A percentile compares a stretch with the other conserved stretches of the same genome.
Evolutionary conservation across 2,113 vertebrate species (phyloP).

Genomic region (Xiphorhynchus elegans): DNA sequence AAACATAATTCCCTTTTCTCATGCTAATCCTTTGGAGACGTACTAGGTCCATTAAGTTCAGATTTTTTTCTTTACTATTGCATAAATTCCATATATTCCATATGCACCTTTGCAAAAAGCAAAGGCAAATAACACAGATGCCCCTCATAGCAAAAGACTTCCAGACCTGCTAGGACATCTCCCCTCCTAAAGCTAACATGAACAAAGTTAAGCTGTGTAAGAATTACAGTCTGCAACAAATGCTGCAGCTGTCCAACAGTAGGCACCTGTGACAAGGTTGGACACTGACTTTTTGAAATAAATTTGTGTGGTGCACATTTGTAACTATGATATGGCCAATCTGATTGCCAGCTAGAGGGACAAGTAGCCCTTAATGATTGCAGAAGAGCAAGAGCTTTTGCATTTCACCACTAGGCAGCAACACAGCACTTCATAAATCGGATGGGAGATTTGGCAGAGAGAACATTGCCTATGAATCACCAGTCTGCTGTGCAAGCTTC

Average conservation of each 20-base stretch:
- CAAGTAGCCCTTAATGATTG: not conserved
- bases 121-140: not conserved
- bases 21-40: not conserved
- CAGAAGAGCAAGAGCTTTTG: not conserved
- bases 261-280: not conserved
- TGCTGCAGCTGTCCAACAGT: not conserved
- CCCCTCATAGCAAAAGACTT: not conserved
- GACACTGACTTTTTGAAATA: not conserved
- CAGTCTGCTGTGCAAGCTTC: not conserved
- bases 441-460: not conserved
- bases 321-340: not conserved
- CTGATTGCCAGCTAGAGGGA: not conserved
- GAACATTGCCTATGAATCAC: not conserved
- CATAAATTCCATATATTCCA: not conserved
- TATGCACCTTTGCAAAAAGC: not conserved
- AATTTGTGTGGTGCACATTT: not conserved
- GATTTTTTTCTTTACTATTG: not conserved
- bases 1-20: not conserved
- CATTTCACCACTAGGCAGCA: slow-evolving; percentile 28
- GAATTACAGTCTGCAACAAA: not conserved
- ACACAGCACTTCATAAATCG: not conserved
- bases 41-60: not conserved
- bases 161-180: not conserved
- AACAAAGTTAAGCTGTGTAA: not conserved
- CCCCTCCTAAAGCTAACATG: not conserved